Conservation (phyloP, 2,113 vertebrate species). For the Eolophus roseicapilla region DNA sequence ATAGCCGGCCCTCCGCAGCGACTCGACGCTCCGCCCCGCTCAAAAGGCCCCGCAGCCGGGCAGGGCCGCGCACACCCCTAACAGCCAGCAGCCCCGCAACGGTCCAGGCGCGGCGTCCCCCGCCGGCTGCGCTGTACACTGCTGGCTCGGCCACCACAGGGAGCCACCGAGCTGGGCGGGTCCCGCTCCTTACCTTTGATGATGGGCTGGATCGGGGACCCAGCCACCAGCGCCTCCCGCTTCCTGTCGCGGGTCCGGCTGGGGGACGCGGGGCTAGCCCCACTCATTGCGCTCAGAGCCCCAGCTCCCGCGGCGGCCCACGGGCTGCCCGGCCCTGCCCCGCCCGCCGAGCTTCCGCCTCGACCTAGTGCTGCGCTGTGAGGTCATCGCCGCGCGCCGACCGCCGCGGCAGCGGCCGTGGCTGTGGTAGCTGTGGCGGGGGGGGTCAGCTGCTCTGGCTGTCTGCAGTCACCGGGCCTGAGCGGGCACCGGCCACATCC, state of each 20-base stretch:
- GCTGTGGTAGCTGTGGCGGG: neutral
- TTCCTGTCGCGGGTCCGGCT: neutral
- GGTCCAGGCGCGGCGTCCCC: neutral
- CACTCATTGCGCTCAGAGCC: neutral
- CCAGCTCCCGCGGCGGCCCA: neutral
- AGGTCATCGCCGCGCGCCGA: neutral
- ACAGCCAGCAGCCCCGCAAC: neutral
- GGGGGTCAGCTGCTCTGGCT: no score
- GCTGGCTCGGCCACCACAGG: neutral
- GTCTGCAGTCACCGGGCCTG: no score
- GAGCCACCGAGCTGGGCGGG: neutral
- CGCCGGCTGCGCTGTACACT: no score
- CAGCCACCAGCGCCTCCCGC: constrained; percentile 31
- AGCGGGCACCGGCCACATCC: neutral
- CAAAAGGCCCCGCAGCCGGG: neutral
- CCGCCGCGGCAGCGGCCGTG: no score
- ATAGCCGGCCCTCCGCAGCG: no score
- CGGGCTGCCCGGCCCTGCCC: neutral
- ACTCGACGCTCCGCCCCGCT: no score
- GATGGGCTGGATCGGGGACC: constrained; percentile 68
- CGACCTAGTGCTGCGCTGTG: neutral
- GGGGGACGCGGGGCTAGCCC: neutral
- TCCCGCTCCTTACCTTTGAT: constrained; percentile 69
- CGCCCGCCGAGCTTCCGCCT: neutral
- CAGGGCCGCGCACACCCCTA: no score